Percentiles rank a stretch among this genome's conserved stretches.
phyloP scores from a whole-genome alignment of 2,797 vertebrate species.

The Nyctibius grandis region DNA sequence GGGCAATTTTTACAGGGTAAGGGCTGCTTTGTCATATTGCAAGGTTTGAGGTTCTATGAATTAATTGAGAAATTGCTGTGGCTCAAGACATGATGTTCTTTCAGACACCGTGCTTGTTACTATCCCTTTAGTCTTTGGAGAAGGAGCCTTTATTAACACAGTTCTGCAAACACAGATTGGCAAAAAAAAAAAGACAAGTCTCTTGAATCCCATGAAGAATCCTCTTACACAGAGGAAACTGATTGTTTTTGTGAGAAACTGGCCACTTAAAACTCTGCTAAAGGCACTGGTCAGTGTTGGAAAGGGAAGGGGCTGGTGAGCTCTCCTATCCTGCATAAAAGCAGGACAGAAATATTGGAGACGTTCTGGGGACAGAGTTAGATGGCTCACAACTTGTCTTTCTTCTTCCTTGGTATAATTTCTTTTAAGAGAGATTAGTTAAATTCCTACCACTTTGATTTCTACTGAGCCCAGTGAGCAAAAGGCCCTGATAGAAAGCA shows the following conservation, averaged over 20 bases:
- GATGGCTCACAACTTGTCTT: background rate
- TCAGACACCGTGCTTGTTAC: background rate
- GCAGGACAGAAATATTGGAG: background rate
- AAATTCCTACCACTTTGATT: background rate
- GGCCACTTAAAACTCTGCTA: background rate
- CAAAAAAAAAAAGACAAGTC: rapidly evolving
- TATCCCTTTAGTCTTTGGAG: background rate
- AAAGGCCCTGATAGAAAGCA: background rate
- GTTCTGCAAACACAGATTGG: background rate
- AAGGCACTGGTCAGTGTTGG: background rate
- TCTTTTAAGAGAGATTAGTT: background rate
- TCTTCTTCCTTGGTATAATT: background rate
- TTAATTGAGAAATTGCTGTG: background rate
- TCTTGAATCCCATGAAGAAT: background rate
- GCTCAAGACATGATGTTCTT: background rate
- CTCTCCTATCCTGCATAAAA: background rate
- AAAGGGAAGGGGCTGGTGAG: background rate
- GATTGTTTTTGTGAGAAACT: background rate
- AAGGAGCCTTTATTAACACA: background rate
- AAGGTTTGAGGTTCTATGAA: background rate
- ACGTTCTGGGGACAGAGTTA: background rate
- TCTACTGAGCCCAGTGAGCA: background rate
- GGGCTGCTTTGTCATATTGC: background rate
- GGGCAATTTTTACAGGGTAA: background rate
- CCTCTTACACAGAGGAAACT: background rate